These are phyloP conservation scores for human (Homo sapiens) DNA, from an alignment of 2,113 vertebrate genomes.

Conservation along the genomic window DNA sequence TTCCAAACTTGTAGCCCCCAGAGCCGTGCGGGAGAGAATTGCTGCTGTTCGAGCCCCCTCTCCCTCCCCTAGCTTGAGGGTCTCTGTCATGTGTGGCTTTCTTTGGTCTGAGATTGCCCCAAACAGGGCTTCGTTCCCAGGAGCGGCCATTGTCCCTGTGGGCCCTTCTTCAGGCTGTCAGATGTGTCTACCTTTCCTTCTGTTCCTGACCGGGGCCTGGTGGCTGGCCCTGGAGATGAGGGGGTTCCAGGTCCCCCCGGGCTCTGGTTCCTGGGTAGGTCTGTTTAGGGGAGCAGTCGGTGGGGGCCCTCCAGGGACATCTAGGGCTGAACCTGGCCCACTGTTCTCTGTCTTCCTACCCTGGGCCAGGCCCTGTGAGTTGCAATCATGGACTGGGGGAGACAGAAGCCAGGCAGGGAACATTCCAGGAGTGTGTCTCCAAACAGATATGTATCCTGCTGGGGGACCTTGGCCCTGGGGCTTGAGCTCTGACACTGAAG, in stretches of 20 bases:
- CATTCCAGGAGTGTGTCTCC: neutral
- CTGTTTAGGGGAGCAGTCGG: accelerated
- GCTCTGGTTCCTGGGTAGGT: accelerated
- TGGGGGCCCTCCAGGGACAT: no score
- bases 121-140: neutral
- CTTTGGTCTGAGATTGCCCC: neutral
- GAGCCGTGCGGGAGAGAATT: neutral
- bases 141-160: neutral
- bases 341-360: no score
- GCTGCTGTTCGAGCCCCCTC: no score
- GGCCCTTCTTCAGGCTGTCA: accelerated
- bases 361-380: no score
- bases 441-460: neutral
- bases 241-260: neutral
- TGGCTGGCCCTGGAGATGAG: neutral
- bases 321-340: no score
- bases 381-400: neutral
- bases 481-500: accelerated
- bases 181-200: accelerated
- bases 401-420: no score
- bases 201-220: no score
- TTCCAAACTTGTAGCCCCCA: neutral
- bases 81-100: no score
- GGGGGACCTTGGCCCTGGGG: neutral
- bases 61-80: accelerated